These are phyloP conservation scores for Pilophorus perplexus DNA, from an alignment of 2,888 invertebrate species.

Conservation along the genomic window DNA sequence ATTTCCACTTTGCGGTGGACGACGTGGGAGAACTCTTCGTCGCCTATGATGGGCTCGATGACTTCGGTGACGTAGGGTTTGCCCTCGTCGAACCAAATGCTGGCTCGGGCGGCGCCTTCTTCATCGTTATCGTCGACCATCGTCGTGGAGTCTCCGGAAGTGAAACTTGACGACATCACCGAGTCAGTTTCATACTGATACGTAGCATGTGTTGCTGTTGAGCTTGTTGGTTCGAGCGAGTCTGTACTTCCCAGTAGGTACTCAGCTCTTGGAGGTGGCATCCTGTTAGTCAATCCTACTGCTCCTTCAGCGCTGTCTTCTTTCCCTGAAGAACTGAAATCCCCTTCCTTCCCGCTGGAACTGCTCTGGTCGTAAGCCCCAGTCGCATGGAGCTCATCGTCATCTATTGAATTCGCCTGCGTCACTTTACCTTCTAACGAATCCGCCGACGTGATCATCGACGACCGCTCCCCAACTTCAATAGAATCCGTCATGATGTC, in stretches of 20 bases:
- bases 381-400: conserved; percentile 49
- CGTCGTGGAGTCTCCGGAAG: conserved; percentile 79
- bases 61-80: conserved; percentile 56
- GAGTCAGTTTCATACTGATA: conserved; percentile 82
- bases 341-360: conserved; percentile 55
- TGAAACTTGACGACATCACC: conserved; percentile 80
- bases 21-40: conserved; percentile 54
- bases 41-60: conserved; percentile 53
- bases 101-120: conserved; percentile 55
- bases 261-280: conserved; percentile 50
- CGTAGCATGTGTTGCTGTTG: conserved; percentile 77
- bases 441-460: conserved; percentile 57
- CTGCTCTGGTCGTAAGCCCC: conserved; percentile 54
- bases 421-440: conserved; percentile 52
- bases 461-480: conserved; percentile 53
- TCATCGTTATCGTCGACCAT: conserved; percentile 73
- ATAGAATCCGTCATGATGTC: conserved; percentile 60
- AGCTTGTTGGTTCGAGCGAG: conserved; percentile 73
- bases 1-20: conserved; percentile 56
- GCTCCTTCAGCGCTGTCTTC: conserved; percentile 51
- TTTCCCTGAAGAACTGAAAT: conserved; percentile 54
- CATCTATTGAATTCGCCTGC: conserved; percentile 55
- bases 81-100: conserved; percentile 56
- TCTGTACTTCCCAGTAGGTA: conserved; percentile 66
- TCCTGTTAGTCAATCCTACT: conserved; percentile 46